Percentiles rank a stretch among this genome's conserved stretches.
Evolutionary conservation across 2,888 invertebrate species (phyloP).

Genomic region (Tanytarsus gracilentus): DNA sequence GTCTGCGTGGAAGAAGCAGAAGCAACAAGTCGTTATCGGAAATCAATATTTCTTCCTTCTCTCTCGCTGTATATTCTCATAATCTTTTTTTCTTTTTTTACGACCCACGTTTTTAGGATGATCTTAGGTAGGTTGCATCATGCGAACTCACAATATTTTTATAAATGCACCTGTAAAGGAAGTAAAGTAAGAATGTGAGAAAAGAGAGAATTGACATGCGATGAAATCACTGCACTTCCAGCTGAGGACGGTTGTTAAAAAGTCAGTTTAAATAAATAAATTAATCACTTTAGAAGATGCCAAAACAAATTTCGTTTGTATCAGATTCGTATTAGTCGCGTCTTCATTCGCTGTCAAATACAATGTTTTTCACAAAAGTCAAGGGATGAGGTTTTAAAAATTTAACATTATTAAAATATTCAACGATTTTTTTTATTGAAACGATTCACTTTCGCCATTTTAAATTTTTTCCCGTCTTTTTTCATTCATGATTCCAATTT

Average conservation of each 20-base stretch:
- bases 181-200: too few relatives aligned
- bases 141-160: slow-evolving; percentile 8
- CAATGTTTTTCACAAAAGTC: too few relatives aligned
- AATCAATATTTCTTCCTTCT: background rate
- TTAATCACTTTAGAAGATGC: slow-evolving; percentile 7
- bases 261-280: slow-evolving; percentile 8
- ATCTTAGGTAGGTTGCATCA: too few relatives aligned
- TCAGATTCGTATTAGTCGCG: too few relatives aligned
- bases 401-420: too few relatives aligned
- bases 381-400: too few relatives aligned
- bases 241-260: background rate
- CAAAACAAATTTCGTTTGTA: background rate
- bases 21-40: slow-evolving; percentile 7
- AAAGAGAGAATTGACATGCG: slow-evolving; percentile 21
- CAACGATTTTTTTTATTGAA: too few relatives aligned
- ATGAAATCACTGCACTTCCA: background rate
- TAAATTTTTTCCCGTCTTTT: too few relatives aligned
- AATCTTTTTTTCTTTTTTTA: slow-evolving; percentile 11
- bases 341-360: too few relatives aligned
- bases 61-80: background rate
- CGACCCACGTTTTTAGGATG: slow-evolving; percentile 16
- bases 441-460: too few relatives aligned
- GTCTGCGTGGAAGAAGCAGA: background rate
- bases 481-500: too few relatives aligned
- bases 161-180: slow-evolving; percentile 26